Percentiles rank a stretch among this genome's conserved stretches.
Evolutionary conservation across 2,888 invertebrate species (phyloP).

Genomic region (Ophioninae sp.): DNA sequence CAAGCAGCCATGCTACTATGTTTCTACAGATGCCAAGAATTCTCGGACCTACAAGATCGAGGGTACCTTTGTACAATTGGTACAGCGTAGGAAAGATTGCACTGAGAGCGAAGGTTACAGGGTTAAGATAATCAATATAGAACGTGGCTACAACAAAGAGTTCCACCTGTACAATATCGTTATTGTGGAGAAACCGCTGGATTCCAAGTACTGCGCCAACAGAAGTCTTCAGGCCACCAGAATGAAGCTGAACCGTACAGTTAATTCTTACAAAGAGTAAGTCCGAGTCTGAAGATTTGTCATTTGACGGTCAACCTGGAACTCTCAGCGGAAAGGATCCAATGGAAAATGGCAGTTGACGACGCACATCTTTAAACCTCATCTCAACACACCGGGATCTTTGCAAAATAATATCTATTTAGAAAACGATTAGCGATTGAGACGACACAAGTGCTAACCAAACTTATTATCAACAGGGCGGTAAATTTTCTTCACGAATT

Average conservation of each 20-base stretch:
- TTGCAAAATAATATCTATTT: conserved; percentile 3
- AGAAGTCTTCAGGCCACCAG: conserved; percentile 38
- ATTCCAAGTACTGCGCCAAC: conserved; percentile 61
- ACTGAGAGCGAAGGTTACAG: conserved; percentile 45
- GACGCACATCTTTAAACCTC: too few relatives aligned
- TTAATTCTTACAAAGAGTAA: conserved; percentile 70
- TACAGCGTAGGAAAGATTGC: conserved; percentile 54
- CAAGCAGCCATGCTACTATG: conserved; percentile 58
- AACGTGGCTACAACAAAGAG: conserved; percentile 71
- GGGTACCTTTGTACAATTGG: conserved; percentile 56
- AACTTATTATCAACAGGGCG: conserved; percentile 60
- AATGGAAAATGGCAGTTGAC: neutral
- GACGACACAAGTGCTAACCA: neutral
- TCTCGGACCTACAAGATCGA: conserved; percentile 63
- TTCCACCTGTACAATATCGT: conserved; percentile 70
- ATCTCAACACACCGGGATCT: too few relatives aligned
- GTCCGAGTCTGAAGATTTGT: conserved; percentile 25
- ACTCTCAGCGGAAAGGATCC: neutral
- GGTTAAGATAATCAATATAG: conserved; percentile 66
- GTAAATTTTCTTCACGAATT: conserved; percentile 65
- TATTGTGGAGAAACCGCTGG: conserved; percentile 68
- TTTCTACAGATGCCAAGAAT: conserved; percentile 59
- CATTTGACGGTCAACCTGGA: neutral
- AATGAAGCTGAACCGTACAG: conserved; percentile 65
- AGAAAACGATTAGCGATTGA: too few relatives aligned